Base-by-base conservation (phyloP, 2,113 vertebrate species). In the Lepus timidus region DNA sequence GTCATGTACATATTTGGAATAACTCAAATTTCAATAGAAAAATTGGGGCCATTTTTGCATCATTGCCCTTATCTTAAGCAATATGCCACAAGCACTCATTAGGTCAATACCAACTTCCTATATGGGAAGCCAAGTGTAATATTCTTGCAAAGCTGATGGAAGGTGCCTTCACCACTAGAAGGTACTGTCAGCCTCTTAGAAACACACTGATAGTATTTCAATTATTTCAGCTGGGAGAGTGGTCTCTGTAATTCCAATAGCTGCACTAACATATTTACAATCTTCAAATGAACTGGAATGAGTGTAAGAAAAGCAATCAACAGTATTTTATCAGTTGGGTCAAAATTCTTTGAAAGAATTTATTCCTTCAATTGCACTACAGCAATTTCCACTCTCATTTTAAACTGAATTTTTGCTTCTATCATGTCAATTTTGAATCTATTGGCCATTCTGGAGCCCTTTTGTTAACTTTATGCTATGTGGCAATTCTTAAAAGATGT, bases 1-100 rank as follows among this genome's bases (percentile, higher is more conserved):
- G 87, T 84, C 95, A 68, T 88, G 93, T 91, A 95, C 78, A 95
- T 85, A 94, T 94, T 95, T 94, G 92, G 88, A 90, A 90, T 88
- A 74, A 92, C 74, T 96, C 39, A 95, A 96, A 95, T 94, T 96
- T 68, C 73, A 79, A 78, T 36, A 68, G 85, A 85, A 86, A 94
- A 95, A 91, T 55, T 83, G 52, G 62, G 80, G 12, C 25, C 65
- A 85, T 71, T 71, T 86, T 88, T 65, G 68, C 68, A 62, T 80
- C 65, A 78, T 11, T 85, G 78, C 55, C n/a, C 85, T 85, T 84
- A 51, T 14, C 62, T 88, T 73, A 68, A 82, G 49, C 74, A 88
- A 85, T 67, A 49, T 9, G 23, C 64, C 65, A 85, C 17, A 75
- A 55, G 13, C 22, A 62, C n/a, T 75, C 74, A 76, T 6, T 1